Conservation (phyloP, 2,797 vertebrate species). For the Tolypeutes matacus region DNA sequence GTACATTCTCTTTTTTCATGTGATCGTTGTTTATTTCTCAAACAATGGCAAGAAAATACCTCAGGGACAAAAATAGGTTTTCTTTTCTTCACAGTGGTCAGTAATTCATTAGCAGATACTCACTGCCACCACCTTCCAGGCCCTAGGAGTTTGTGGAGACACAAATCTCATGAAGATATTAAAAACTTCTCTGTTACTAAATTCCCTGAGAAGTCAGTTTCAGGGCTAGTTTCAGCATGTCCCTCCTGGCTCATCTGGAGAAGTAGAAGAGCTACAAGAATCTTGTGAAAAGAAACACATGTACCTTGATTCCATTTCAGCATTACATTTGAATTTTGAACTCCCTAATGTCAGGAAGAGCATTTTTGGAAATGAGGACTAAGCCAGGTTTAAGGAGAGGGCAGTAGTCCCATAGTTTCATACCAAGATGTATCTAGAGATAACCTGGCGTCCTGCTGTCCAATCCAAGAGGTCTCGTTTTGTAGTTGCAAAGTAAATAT, state of each 20-base stretch:
- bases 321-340: neutral
- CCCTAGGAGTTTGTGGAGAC: neutral
- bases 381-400: neutral
- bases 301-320: neutral
- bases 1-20: neutral
- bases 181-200: neutral
- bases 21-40: conserved; percentile 20
- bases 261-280: neutral
- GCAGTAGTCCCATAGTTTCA: neutral
- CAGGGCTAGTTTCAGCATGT: neutral
- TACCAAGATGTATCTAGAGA: neutral
- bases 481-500: conserved; percentile 41
- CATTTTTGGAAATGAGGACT: neutral
- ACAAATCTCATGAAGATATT: conserved; percentile 7
- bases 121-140: neutral
- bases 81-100: conserved; percentile 30
- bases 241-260: neutral
- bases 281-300: neutral
- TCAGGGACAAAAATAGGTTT: neutral
- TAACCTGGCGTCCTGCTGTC: conserved; percentile 1
- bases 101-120: conserved; percentile 11
- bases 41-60: conserved; percentile 45
- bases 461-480: neutral
- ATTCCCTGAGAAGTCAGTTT: neutral
- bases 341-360: neutral